These are phyloP conservation scores for Brenthis daphne DNA, from an alignment of 2,888 invertebrate species.

Conservation along the genomic window DNA sequence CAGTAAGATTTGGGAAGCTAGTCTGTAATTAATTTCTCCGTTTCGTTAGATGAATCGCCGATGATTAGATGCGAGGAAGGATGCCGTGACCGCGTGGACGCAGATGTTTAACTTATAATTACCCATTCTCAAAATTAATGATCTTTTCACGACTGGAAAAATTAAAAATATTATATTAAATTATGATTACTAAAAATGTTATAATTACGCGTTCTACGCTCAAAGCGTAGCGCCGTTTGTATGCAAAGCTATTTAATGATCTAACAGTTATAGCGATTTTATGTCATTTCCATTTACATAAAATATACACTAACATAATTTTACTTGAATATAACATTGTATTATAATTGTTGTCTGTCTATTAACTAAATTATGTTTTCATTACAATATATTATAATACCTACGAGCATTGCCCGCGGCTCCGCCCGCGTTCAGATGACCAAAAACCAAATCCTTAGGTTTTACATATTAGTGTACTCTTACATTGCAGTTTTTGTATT, in stretches of 20 bases:
- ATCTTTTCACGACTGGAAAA: conserved; percentile 63
- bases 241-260: conserved; percentile 25
- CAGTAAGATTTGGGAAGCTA: conserved; percentile 69
- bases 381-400: too few species aligned
- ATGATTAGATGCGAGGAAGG: conserved; percentile 67
- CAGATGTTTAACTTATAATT: conserved; percentile 78
- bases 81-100: conserved; percentile 66
- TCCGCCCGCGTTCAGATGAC: too few species aligned
- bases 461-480: too few species aligned
- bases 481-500: too few species aligned
- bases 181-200: conserved; percentile 35
- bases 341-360: background rate
- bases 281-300: conserved; percentile 19
- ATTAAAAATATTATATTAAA: conserved; percentile 36
- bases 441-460: too few species aligned
- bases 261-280: conserved; percentile 10
- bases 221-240: conserved; percentile 24
- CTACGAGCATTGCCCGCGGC: too few species aligned
- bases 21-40: conserved; percentile 76
- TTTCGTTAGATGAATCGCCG: conserved; percentile 78
- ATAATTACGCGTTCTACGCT: conserved; percentile 26
- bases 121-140: conserved; percentile 61
- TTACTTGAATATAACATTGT: conserved; percentile 2
- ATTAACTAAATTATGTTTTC: too few species aligned
- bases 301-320: background rate